These are phyloP conservation scores for Tricholaema leucomelas DNA, from an alignment of 2,113 vertebrate genomes.

Conservation along the genomic window DNA sequence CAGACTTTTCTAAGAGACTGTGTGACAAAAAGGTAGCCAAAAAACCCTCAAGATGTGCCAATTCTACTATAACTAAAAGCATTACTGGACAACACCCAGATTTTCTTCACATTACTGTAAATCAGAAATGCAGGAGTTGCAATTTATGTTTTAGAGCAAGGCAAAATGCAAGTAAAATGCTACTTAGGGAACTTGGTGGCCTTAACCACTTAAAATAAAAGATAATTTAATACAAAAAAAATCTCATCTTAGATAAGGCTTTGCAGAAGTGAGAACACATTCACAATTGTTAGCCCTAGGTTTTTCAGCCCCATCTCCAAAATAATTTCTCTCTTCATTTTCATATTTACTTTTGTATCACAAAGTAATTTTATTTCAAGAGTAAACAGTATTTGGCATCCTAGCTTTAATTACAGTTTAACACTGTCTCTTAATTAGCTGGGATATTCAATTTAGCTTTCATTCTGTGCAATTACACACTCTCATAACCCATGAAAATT, in stretches of 20 bases:
- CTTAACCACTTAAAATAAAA: background rate
- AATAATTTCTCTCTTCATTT: background rate
- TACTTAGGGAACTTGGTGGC: background rate
- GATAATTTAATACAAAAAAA: background rate
- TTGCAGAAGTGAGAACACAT: background rate
- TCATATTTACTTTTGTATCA: conserved; percentile 4
- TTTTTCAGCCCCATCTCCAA: background rate
- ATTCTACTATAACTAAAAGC: conserved; percentile 27
- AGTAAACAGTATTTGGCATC: conserved; percentile 51
- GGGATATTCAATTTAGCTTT: conserved; percentile 74
- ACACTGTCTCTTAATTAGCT: conserved; percentile 65
- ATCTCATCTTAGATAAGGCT: background rate
- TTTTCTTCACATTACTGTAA: background rate
- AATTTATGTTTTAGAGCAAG: background rate
- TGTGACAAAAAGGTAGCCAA: background rate
- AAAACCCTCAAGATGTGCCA: background rate
- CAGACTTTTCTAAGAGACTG: background rate
- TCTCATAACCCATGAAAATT: conserved; percentile 66
- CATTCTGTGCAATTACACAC: conserved; percentile 72
- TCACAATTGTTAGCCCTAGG: background rate
- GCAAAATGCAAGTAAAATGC: background rate
- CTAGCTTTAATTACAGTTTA: conserved; percentile 67
- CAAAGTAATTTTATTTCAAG: conserved; percentile 55
- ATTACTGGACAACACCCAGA: background rate
- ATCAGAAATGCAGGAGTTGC: background rate